phyloP scores from a whole-genome alignment of 2,888 invertebrate species.

The Kuschelorhynchus macadamiae region DNA sequence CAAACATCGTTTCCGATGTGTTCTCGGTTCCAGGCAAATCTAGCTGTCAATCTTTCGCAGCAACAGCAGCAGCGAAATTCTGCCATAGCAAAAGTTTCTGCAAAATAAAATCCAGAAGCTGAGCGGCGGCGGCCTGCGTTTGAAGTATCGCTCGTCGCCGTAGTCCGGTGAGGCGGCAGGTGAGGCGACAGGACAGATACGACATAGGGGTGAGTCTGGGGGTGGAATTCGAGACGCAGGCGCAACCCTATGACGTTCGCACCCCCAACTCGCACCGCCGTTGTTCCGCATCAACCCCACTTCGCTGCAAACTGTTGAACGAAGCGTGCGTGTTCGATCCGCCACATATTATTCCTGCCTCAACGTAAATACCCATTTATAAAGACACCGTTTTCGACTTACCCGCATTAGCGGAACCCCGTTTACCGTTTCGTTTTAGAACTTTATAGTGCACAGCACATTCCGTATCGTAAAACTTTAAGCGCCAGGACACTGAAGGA shows the following conservation, averaged over 20 bases:
- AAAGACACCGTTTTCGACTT: slow-evolving; percentile 21
- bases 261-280: slow-evolving; percentile 47
- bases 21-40: slow-evolving; percentile 32
- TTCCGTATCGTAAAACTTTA: background rate
- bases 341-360: slow-evolving; percentile 40
- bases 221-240: slow-evolving; percentile 65
- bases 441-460: slow-evolving; percentile 2
- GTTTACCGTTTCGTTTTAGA: slow-evolving; percentile 6
- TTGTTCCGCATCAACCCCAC: slow-evolving; percentile 60
- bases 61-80: slow-evolving; percentile 18
- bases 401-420: slow-evolving; percentile 16
- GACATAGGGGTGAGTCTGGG: slow-evolving; percentile 57
- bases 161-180: slow-evolving; percentile 17
- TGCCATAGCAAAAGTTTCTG: slow-evolving; percentile 38
- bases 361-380: slow-evolving; percentile 44
- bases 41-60: slow-evolving; percentile 39
- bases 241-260: slow-evolving; percentile 68
- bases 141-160: slow-evolving; percentile 44
- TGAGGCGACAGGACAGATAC: slow-evolving; percentile 50
- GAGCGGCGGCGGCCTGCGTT: slow-evolving; percentile 34
- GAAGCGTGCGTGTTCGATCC: slow-evolving; percentile 54
- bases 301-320: slow-evolving; percentile 68
- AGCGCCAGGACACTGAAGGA: slow-evolving; percentile 39
- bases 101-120: slow-evolving; percentile 45
- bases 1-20: slow-evolving; percentile 20